phyloP scores from a whole-genome alignment of 2,888 invertebrate species.

The Pherbina coryleti region DNA sequence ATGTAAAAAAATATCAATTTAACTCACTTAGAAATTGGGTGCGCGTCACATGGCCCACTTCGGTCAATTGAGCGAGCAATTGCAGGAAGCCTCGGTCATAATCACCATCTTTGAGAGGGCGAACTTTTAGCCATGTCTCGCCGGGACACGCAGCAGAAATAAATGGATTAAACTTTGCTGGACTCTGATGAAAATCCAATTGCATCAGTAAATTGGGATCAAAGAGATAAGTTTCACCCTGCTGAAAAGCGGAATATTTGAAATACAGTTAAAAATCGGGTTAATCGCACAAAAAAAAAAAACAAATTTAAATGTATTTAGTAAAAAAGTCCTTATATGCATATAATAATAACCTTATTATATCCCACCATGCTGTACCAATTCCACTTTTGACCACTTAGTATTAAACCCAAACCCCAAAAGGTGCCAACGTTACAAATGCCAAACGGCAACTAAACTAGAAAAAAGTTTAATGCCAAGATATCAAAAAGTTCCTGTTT shows the following conservation, averaged over 20 bases:
- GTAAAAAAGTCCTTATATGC: neutral
- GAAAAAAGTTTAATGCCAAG: neutral
- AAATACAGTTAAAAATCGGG: neutral
- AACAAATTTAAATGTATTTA: neutral
- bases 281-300: neutral
- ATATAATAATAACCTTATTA: neutral
- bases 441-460: conserved; percentile 43
- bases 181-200: conserved; percentile 77
- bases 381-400: neutral
- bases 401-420: neutral
- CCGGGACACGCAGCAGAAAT: conserved; percentile 81
- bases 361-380: neutral
- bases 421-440: conserved; percentile 55
- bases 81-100: conserved; percentile 87
- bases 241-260: conserved; percentile 53
- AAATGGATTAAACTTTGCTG: conserved; percentile 77
- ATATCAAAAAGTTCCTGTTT: too few relatives aligned
- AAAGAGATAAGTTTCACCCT: conserved; percentile 74
- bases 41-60: conserved; percentile 83
- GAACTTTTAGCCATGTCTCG: conserved; percentile 80
- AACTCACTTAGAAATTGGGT: conserved; percentile 85
- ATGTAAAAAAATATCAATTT: neutral
- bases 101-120: conserved; percentile 84
- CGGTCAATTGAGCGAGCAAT: conserved; percentile 85
- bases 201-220: conserved; percentile 76